Evolutionary conservation across 2,797 vertebrate genomes (phyloP), one percentile per base, ranked within the genome.

Genomic region (Centroberyx gerrardi): DNA sequence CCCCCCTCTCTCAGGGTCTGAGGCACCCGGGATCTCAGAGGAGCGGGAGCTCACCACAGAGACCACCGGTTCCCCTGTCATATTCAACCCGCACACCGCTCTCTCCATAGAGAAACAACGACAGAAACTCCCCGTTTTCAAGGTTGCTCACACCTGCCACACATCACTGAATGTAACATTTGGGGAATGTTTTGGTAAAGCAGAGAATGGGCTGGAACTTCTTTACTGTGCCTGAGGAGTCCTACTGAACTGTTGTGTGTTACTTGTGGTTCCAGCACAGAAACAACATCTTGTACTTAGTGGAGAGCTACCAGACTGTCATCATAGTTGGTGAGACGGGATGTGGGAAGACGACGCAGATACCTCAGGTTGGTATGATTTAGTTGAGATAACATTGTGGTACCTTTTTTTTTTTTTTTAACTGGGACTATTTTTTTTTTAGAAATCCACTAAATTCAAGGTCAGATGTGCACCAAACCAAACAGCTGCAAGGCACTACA

Each of bases 271-370:
- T 94, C 29, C 94, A 99, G 98, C 96, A 99, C 89, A 97, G 98
- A 94, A 99, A 99, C 94, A 98, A 99, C 89, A 97, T 99, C 80
- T 95, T 99, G 54, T 99, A 99, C 83, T 89, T 99, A 67, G 94
- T 97, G 92, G 98, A 99, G 91, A 98, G 95, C 90, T 98, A 93
- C 88, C 98, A 99, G 90, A 99, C 98, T 0, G 95, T 99, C 80
- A 96, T 99, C 82, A 97, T 99, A 62, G 96, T 99, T 31, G 98
- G 98, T 75, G 98, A 99, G 95, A 99, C 98, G 0, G 98, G 98
- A 87, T 98, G 97, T 88, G 98, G 98, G 55, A 99, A 99, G 81
- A 99, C 96, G 69, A 99, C 98, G 0, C 98, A 99, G 92, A 96
- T 99, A 87, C 98, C 98, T 52, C 98, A 99, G 90, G 98, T 99